Base-by-base conservation (phyloP, 2,797 vertebrate species). In the Amniataba percoides region DNA sequence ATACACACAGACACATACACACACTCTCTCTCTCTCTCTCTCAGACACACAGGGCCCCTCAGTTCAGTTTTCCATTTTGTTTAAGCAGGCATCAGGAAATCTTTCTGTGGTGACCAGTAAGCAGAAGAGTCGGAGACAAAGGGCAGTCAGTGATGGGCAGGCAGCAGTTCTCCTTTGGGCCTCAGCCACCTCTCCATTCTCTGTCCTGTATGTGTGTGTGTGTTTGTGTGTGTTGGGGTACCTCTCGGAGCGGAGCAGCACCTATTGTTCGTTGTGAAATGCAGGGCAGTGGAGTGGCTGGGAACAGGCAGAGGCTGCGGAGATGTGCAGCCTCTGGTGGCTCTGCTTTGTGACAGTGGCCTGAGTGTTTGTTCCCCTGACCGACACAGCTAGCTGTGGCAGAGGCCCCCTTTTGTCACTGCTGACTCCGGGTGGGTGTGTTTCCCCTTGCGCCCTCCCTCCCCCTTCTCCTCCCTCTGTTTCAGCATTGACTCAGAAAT, bases 401-500 rank as follows among this genome's bases (percentile, higher is more conserved):
- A 71, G 91, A 87, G 91, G 86, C 92, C 91, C 89, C 88, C 93
- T 92, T 94, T 95, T 93, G 88, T 94, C 86, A 68, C 81, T 16
- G 43, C 86, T 94, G 90, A 90, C 91, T 93, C 90, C 76, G 83
- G 79, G 87, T 88, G 85, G 85, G 84, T 86, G 87, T 90, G 88
- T 88, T 89, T 87, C 86, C 74, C 74, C 59, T 71, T 52, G 58
- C 51, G 66, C 86, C 86, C 80, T 58, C 90, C 92, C 93, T 89
- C 94, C 90, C 90, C 76, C 89, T 89, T 80, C 91, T 92, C 87
- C 80, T 89, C 91, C 81, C 92, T 94, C 87, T 89, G 88, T 94
- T 92, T 88, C 75, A 83, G 75, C 89, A 89, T 89, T 94, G 95
- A 95, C 95, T 93, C 94, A 94, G 87, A 80, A 93, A 93, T 90